Evolutionary conservation across 2,113 vertebrate species (phyloP), one percentile per base, ranked within the genome.

Genomic region (Pseudorhombus dupliciocellatus): DNA sequence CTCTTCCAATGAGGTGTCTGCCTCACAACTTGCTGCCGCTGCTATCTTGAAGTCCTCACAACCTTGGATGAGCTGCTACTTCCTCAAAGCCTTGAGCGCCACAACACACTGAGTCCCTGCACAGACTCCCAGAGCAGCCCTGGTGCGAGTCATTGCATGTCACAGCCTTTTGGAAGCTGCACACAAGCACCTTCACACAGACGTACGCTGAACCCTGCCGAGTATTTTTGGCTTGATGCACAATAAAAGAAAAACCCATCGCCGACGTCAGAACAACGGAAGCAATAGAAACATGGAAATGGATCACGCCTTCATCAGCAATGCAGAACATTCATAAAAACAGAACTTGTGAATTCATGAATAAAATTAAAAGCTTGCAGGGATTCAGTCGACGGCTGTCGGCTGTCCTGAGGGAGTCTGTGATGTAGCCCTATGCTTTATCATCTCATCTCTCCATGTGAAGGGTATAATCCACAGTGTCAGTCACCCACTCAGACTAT

Each of bases 121-220:
- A 7, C 24, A 28, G 12, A 58, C 16, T 57, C 62, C 65, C 70
- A 9, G 56, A 70, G 52, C 22, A 16, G 25, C 30, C 44, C 71
- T 34, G 58, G 28, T 22, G 66, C 55, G 30, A 53, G 52, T 83
- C 66, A 30, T 66, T 30, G n/a, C 72, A 73, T 30, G 16, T 68
- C 68, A 42, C 56, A 55, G 59, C 52, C 20, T 50, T 54, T 64
- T 20, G 25, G 54, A n/a, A 70, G 55, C 50, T 20, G 54, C 40
- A 58, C 15, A n/a, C 7, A 20, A 62, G 79, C 58, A 64, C 67
- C 66, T 68, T 86, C 75, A 81, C 76, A 84, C 68, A 53, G 24
- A 60, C 62, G 24, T 59, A 40, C 24, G 48, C 51, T 48, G 57
- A 58, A 52, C 28, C n/a, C 7, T 22, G 24, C 22, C 65, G 54